These are phyloP conservation scores for Rotaria macrura DNA, from an alignment of 2,888 invertebrate genomes.

Conservation along the genomic window DNA sequence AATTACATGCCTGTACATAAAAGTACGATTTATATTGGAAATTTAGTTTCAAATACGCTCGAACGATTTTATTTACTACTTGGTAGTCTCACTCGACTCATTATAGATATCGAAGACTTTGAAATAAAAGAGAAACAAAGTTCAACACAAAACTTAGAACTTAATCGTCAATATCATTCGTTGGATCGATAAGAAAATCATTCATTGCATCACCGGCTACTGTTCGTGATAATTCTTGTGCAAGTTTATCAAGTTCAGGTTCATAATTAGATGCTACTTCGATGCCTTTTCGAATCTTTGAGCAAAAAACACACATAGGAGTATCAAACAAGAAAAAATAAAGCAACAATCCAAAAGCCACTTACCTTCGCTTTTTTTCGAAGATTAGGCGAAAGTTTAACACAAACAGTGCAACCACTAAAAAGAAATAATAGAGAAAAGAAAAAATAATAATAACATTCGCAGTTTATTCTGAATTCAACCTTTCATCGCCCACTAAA, in stretches of 20 bases:
- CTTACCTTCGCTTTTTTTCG: conserved; percentile 55
- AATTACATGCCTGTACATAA: neutral
- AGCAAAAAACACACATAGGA: no score
- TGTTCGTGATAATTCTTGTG: neutral
- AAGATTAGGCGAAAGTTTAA: conserved; percentile 84
- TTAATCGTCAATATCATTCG: neutral
- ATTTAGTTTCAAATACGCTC: neutral
- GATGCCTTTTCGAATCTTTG: neutral
- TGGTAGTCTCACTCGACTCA: neutral
- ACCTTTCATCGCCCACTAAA: conserved; percentile 72
- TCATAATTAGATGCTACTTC: neutral
- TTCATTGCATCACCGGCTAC: neutral
- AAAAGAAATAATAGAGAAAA: no score
- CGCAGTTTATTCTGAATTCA: neutral
- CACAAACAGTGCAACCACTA: conserved; percentile 66
- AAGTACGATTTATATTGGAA: neutral
- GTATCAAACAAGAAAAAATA: neutral
- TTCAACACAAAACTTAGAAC: neutral
- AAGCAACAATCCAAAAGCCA: no score
- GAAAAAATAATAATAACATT: no score
- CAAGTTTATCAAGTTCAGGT: neutral
- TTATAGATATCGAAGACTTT: neutral
- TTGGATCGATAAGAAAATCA: neutral
- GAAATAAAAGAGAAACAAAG: neutral
- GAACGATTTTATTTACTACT: neutral